These are phyloP conservation scores for Syndactyla subalaris DNA, from an alignment of 2,797 vertebrate species.

Conservation along the genomic window DNA sequence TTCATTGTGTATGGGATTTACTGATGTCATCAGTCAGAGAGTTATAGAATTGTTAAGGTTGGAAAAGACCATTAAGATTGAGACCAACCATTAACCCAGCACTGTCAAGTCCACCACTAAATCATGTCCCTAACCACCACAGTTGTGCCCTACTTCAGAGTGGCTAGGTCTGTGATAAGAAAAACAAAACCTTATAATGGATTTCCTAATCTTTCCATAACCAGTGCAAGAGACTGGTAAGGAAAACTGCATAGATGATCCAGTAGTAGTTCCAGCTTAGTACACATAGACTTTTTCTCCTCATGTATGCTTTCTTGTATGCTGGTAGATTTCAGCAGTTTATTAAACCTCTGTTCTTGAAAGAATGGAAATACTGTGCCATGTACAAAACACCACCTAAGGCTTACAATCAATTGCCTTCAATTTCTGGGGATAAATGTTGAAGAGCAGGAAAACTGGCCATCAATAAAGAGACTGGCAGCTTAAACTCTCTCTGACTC, in stretches of 20 bases:
- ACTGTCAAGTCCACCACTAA: not conserved
- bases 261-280: not conserved
- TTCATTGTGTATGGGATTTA: not conserved
- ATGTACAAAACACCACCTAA: not conserved
- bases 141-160: not conserved
- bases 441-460: not conserved
- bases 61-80: not conserved
- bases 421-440: not conserved
- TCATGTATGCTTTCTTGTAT: not conserved
- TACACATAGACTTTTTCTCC: not conserved
- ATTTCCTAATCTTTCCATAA: not conserved
- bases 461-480: not conserved
- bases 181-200: not conserved
- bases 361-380: not conserved
- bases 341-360: not conserved
- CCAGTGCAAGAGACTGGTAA: not conserved
- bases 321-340: not conserved
- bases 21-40: not conserved
- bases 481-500: not conserved
- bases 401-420: not conserved
- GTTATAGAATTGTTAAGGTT: not conserved
- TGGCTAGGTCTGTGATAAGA: not conserved
- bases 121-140: not conserved
- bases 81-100: not conserved
- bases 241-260: not conserved